These are phyloP conservation scores for Pogonognathellus flavescens DNA, from an alignment of 1,140 invertebrate genomes.

Conservation along the genomic window DNA sequence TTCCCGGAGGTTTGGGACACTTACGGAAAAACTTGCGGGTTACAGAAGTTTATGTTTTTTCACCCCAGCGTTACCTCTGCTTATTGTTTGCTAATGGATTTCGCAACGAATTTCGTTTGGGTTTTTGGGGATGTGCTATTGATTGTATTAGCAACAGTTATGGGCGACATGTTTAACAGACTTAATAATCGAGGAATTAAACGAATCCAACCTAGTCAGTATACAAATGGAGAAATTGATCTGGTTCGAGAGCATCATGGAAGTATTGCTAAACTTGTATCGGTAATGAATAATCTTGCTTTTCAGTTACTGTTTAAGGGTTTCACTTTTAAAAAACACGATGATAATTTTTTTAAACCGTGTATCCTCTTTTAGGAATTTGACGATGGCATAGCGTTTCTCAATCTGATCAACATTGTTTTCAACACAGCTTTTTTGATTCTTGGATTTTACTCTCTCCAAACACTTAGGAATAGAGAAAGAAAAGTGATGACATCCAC, in stretches of 20 bases:
- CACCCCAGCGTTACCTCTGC: slow-evolving; percentile 56
- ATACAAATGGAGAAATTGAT: slow-evolving; percentile 64
- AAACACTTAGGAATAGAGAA: slow-evolving; percentile 45
- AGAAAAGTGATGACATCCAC: slow-evolving; percentile 33
- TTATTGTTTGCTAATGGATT: slow-evolving; percentile 60
- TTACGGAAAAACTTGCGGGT: slow-evolving; percentile 57
- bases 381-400: slow-evolving; percentile 56
- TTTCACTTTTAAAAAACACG: too few relatives aligned
- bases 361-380: slow-evolving; percentile 55
- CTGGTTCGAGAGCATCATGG: slow-evolving; percentile 66
- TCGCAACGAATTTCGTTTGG: slow-evolving; percentile 63
- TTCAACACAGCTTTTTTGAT: slow-evolving; percentile 62
- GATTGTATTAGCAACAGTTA: slow-evolving; percentile 56
- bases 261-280: slow-evolving; percentile 57
- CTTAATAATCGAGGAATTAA: slow-evolving; percentile 58
- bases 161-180: slow-evolving; percentile 59
- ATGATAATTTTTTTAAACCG: too few relatives aligned
- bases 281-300: slow-evolving; percentile 33
- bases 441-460: slow-evolving; percentile 58
- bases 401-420: slow-evolving; percentile 62
- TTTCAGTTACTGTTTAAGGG: background rate
- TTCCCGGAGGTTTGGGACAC: slow-evolving; percentile 52
- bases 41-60: slow-evolving; percentile 50
- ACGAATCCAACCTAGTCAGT: slow-evolving; percentile 55
- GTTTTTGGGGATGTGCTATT: slow-evolving; percentile 65